Conservation (phyloP, 1,140 invertebrate genomes). For the Nebria ingens region DNA sequence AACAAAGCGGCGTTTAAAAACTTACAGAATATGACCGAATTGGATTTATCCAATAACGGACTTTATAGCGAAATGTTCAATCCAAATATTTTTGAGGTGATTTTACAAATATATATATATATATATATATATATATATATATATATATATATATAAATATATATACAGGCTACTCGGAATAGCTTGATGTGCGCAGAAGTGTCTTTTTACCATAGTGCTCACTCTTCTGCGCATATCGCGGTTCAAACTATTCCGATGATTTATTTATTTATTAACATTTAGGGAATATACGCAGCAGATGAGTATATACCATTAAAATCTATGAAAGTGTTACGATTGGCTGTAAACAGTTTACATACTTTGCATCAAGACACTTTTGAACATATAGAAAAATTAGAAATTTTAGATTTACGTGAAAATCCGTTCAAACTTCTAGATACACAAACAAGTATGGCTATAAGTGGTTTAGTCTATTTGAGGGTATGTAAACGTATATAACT, state of each 20-base stretch:
- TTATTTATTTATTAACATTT: conserved; percentile 22
- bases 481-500: no score
- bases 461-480: conserved; percentile 50
- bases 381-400: conserved; percentile 49
- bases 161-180: no score
- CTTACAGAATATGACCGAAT: conserved; percentile 44
- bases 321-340: conserved; percentile 50
- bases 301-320: conserved; percentile 49
- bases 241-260: background rate
- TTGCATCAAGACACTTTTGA: conserved; percentile 60
- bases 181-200: background rate
- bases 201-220: background rate
- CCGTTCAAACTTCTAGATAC: conserved; percentile 49
- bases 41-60: conserved; percentile 60
- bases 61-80: conserved; percentile 43
- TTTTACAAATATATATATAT: no score
- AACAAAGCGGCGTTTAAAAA: conserved; percentile 48
- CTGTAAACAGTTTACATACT: conserved; percentile 52
- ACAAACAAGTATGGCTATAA: conserved; percentile 48
- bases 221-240: background rate
- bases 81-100: conserved; percentile 56
- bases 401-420: conserved; percentile 56
- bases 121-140: no score
- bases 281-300: conserved; percentile 46
- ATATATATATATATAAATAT: no score